Percentiles rank a stretch among this genome's conserved stretches.
Conservation (phyloP, 2,888 invertebrate species). For the Synanthedon myopaeformis region DNA sequence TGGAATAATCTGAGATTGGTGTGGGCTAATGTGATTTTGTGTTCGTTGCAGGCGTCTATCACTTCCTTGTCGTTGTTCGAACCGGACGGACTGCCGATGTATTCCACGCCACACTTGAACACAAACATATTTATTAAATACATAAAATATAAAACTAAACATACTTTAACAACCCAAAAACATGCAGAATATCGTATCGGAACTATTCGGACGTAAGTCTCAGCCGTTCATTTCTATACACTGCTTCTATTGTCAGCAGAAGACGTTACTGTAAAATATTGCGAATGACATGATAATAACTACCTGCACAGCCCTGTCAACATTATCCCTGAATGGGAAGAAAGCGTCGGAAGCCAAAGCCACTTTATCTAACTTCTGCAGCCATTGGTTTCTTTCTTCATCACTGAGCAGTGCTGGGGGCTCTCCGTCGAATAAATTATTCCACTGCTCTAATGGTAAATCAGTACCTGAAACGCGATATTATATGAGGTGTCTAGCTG, state of each 20-base stretch:
- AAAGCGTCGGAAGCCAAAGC: slow-evolving; percentile 96
- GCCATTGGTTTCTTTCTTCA: slow-evolving; percentile 77
- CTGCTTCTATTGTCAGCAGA: too few relatives aligned
- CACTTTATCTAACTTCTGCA: slow-evolving; percentile 78
- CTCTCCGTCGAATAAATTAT: slow-evolving; percentile 75
- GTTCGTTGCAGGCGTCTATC: slow-evolving; percentile 91
- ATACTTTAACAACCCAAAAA: not conserved
- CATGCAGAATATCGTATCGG: not conserved
- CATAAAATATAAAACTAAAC: not conserved
- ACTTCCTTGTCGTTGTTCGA: slow-evolving; percentile 94
- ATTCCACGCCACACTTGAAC: slow-evolving; percentile 90
- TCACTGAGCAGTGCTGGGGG: slow-evolving; percentile 77
- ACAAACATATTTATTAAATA: not conserved
- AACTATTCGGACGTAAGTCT: not conserved
- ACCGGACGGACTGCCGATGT: slow-evolving; percentile 93
- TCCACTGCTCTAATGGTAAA: slow-evolving; percentile 82
- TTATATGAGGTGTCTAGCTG: not conserved
- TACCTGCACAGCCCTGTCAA: slow-evolving; percentile 92
- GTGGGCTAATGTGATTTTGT: slow-evolving; percentile 87
- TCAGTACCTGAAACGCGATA: slow-evolving; percentile 73
- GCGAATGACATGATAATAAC: too few relatives aligned
- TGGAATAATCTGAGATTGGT: slow-evolving; percentile 94
- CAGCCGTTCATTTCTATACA: too few relatives aligned
- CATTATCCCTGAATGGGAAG: slow-evolving; percentile 98
- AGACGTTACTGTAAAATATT: too few relatives aligned